A percentile compares a stretch with the other conserved stretches of the same genome.
Evolutionary conservation across 1,140 invertebrate species (phyloP).

Genomic region (Tetramorium simillimum): DNA sequence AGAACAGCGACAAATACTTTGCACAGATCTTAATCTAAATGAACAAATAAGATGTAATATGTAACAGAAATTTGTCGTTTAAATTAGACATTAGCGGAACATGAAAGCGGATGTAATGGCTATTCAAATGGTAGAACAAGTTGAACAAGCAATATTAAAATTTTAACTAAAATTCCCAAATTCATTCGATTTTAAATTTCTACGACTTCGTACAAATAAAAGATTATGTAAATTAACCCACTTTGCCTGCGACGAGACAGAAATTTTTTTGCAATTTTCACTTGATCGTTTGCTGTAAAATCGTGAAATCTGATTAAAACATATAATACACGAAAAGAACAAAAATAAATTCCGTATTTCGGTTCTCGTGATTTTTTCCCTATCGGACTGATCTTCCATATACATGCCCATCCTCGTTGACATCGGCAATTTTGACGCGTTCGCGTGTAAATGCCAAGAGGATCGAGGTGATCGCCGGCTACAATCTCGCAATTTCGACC

Average conservation of each 20-base stretch:
- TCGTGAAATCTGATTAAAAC: background rate
- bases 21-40: no score
- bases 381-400: background rate
- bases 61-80: constrained; percentile 7
- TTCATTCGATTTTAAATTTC: background rate
- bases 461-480: constrained; percentile 69
- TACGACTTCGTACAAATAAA: background rate
- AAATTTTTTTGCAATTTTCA: background rate
- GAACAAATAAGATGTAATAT: constrained; percentile 20
- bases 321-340: background rate
- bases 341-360: background rate
- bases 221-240: background rate
- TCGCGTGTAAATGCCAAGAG: constrained; percentile 58
- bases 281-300: background rate
- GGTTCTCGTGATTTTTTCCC: background rate
- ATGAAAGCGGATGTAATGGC: background rate
- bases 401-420: constrained; percentile 5
- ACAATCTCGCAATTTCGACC: constrained; percentile 75
- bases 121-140: background rate
- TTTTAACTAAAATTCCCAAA: background rate
- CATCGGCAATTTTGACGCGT: constrained; percentile 65
- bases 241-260: background rate
- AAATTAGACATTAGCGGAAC: background rate
- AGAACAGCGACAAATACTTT: background rate
- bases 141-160: background rate